phyloP scores from a whole-genome alignment of 2,888 invertebrate species.

The Leistus spinibarbis region DNA sequence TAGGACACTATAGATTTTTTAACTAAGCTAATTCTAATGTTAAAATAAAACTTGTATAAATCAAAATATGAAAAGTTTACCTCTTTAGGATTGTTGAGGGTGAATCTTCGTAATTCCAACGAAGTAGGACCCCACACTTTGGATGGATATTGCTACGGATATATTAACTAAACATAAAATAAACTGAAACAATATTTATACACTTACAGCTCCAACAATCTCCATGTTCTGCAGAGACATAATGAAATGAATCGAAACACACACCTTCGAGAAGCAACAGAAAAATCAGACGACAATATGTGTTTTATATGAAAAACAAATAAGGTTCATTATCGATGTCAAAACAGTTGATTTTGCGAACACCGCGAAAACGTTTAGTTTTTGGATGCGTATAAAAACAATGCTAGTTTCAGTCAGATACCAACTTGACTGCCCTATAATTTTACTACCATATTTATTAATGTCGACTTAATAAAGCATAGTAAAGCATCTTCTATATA shows the following conservation, averaged over 20 bases:
- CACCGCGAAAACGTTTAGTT: background rate
- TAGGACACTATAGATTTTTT: no score
- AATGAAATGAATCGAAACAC: background rate
- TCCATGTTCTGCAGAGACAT: background rate
- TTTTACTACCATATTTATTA: no score
- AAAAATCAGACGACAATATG: background rate
- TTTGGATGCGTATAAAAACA: background rate
- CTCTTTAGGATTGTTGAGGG: background rate
- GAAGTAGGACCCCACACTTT: background rate
- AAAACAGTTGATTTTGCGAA: background rate
- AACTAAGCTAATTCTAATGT: no score
- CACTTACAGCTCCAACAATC: background rate
- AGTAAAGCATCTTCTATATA: no score
- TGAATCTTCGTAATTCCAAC: background rate
- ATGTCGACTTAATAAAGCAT: no score
- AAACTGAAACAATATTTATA: background rate
- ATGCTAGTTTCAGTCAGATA: no score
- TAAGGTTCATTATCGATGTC: background rate
- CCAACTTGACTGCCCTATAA: no score
- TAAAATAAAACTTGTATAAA: no score
- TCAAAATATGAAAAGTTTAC: no score
- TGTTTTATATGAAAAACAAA: background rate
- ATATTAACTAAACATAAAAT: background rate
- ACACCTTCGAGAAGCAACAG: background rate
- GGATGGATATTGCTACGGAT: background rate